phyloP scores from a whole-genome alignment of 2,888 invertebrate genomes.

The Aphodius granarius region DNA sequence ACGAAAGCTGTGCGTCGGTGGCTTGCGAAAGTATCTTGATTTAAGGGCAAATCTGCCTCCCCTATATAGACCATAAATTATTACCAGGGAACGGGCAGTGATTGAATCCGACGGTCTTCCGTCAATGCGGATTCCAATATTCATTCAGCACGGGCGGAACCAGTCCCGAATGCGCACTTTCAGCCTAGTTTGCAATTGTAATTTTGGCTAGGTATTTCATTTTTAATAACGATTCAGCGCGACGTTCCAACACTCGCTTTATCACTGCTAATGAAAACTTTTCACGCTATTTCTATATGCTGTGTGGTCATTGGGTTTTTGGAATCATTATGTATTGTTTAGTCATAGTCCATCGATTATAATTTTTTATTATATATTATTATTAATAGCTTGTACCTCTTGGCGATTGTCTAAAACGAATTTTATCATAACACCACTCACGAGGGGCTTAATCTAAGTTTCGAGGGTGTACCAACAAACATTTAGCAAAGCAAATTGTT shows the following conservation, averaged over 20 bases:
- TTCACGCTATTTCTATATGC: neutral
- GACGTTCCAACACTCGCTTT: neutral
- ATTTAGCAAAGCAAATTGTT: too few species aligned
- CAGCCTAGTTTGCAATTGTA: neutral
- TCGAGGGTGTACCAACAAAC: too few species aligned
- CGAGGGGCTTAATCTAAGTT: too few species aligned
- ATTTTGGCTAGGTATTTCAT: neutral
- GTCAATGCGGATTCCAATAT: neutral
- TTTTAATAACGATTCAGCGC: neutral
- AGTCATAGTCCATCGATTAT: too few species aligned
- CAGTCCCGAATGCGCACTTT: neutral
- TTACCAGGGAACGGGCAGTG: neutral
- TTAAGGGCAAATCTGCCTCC: neutral
- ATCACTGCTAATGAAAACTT: neutral
- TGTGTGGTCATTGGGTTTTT: too few species aligned
- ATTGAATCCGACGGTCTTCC: neutral
- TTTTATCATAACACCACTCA: too few species aligned
- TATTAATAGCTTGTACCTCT: too few species aligned
- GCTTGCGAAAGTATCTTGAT: constrained; percentile 4
- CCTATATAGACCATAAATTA: neutral
- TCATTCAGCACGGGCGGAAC: neutral
- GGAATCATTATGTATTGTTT: too few species aligned
- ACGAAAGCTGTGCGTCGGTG: too few species aligned
- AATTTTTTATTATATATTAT: too few species aligned
- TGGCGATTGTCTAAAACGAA: too few species aligned